These are phyloP conservation scores for Cheilosia vulpina DNA, from an alignment of 2,888 invertebrate genomes.

Conservation along the genomic window DNA sequence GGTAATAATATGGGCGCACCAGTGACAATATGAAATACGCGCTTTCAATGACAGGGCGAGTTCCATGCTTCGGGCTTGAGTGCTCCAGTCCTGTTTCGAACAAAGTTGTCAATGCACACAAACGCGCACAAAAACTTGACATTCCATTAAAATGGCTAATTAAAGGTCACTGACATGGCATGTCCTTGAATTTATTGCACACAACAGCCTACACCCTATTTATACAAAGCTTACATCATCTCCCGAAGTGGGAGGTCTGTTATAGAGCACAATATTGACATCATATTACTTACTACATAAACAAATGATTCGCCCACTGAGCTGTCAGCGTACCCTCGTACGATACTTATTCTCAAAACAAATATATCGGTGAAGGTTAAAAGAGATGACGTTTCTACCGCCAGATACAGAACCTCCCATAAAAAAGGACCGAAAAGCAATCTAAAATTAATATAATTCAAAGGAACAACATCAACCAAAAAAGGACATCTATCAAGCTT, in stretches of 20 bases:
- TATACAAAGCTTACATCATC: neutral
- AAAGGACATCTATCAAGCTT: constrained; percentile 16
- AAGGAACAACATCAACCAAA: constrained; percentile 2
- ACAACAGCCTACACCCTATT: neutral
- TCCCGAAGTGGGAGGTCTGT: neutral
- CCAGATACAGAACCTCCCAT: neutral
- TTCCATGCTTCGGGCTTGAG: too few species aligned
- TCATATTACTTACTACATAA: neutral
- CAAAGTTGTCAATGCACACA: too few species aligned
- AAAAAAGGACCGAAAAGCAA: neutral
- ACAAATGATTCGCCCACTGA: neutral
- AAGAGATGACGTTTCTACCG: constrained; percentile 6
- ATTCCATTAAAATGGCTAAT: too few species aligned
- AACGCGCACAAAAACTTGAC: too few species aligned
- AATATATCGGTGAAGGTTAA: constrained; percentile 19
- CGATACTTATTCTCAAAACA: neutral
- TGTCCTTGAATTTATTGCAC: neutral
- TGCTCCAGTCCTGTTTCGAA: too few species aligned
- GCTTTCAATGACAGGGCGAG: too few species aligned
- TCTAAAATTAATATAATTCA: constrained; percentile 39
- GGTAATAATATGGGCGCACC: too few species aligned
- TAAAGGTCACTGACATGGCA: too few species aligned
- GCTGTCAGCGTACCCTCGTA: neutral
- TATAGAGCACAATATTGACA: constrained; percentile 12
- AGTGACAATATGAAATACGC: too few species aligned